Conservation (phyloP, 2,797 vertebrate species). For the Sarcophilus harrisii region DNA sequence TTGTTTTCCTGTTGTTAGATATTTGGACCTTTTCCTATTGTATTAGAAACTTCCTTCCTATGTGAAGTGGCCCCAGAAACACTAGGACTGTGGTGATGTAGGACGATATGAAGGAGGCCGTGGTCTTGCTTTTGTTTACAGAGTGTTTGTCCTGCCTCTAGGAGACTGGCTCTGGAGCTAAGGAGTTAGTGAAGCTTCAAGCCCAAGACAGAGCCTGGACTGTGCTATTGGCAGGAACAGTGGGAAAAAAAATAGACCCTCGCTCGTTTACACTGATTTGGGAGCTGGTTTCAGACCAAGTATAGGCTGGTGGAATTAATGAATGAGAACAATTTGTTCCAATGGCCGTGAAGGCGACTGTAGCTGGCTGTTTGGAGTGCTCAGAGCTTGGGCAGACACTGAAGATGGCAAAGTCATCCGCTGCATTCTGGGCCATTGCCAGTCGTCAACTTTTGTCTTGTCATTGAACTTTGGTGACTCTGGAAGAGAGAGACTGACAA, state of each 20-base stretch:
- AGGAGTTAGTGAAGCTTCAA: conserved; percentile 12
- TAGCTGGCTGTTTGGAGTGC: not conserved
- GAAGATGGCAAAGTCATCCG: not conserved
- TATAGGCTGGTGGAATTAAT: not conserved
- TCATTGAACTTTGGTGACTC: not conserved
- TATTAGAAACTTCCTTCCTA: not conserved
- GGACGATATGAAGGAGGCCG: not conserved
- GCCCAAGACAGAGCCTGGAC: not conserved
- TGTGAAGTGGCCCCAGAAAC: not conserved
- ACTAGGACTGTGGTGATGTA: not conserved
- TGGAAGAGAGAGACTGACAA: not conserved
- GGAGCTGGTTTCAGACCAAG: not conserved
- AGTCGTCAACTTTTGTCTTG: not conserved
- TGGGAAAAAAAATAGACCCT: not conserved
- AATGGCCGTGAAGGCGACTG: not conserved
- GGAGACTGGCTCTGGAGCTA: not conserved
- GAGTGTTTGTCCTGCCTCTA: not conserved
- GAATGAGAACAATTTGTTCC: not conserved
- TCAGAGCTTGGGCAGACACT: not conserved
- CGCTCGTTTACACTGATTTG: not conserved
- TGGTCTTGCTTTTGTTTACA: not conserved
- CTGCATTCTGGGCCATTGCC: not conserved
- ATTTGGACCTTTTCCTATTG: not conserved
- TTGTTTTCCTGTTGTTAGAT: not conserved
- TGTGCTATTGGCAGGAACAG: not conserved